Evolutionary conservation across 2,888 invertebrate genomes (phyloP), one percentile per base, ranked within the genome.

Genomic region (Drosophila villosipedis): DNA sequence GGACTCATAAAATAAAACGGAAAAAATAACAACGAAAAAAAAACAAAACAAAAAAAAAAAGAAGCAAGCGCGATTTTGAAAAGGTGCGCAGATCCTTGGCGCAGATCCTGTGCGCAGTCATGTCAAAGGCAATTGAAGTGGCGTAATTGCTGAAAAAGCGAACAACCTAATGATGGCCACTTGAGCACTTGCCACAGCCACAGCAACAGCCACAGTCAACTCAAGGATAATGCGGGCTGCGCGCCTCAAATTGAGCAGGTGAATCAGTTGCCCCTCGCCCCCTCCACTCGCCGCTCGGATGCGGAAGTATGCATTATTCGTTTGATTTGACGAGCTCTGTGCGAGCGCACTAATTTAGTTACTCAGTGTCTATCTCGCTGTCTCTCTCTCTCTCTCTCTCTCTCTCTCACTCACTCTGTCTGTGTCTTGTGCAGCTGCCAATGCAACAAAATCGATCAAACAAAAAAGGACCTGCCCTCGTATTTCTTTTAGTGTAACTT

Each of bases 291-390:
- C 39, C 37, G 12, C 19, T 31, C 71, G 35, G 53, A 64, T 71
- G 75, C 91, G 91, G 90, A 91, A 91, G 90, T 88, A 88, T 83
- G 91, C 90, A 63, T 78, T 85, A 77, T 77, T 80, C 68, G 62
- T 77, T 82, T 82, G 83, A 90, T 85, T 83, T 79, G 73, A 80
- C 78, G 81, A 55, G 33, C 28, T n/a, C 22, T 19, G 4, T 16
- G 22, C 43, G 25, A 47, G 5, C 50, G 10, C 50, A 49, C 61
- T 47, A 57, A 52, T 31, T 50, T 43, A 47, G 55, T 50, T 35
- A 28, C 53, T 49, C 22, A 30, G n/a, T 31, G 22, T 6, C 1
- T 14, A 28, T 39, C 16, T 41, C 14, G 22, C 39, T 14, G 0
- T 4, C 19, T 47, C 10, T 25, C 7, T 14, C 12, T 16, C 25